A percentile compares a stretch with the other conserved stretches of the same genome.
phyloP scores from a whole-genome alignment of 2,113 vertebrate genomes.

The Pontoporia blainvillei region DNA sequence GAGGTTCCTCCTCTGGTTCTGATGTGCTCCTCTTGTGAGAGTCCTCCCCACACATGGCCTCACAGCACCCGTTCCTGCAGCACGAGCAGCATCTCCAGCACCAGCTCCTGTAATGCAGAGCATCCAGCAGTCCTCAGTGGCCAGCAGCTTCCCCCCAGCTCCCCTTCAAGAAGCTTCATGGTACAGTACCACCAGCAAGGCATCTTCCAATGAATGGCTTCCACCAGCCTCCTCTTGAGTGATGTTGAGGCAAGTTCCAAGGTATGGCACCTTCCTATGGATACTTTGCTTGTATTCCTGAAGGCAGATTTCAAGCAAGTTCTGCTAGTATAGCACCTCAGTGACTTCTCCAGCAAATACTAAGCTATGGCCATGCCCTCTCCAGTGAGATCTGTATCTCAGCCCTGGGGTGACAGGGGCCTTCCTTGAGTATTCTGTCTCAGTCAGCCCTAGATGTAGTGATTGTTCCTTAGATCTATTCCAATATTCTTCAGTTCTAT shows the following conservation, averaged over 20 bases:
- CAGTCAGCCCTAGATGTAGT: no score
- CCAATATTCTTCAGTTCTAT: neutral
- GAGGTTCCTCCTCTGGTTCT: neutral
- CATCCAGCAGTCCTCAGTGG: neutral
- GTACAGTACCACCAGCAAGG: neutral
- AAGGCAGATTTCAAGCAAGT: neutral
- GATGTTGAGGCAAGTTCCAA: neutral
- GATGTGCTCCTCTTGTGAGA: neutral
- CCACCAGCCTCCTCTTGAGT: neutral
- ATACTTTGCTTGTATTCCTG: no score
- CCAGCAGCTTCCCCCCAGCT: neutral
- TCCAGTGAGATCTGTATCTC: neutral
- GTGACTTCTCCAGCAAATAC: neutral
- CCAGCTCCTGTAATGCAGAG: neutral
- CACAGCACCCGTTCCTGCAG: neutral
- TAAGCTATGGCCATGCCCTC: neutral
- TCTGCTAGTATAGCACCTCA: neutral
- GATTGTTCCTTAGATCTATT: neutral
- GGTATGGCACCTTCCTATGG: neutral
- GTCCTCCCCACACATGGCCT: neutral
- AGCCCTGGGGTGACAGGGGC: neutral
- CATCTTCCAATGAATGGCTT: neutral
- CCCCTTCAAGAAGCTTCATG: neutral
- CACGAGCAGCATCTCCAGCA: neutral
- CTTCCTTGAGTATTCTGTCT: neutral